These are phyloP conservation scores for Pachliopta kotzebuea DNA, from an alignment of 2,888 invertebrate genomes.

Conservation along the genomic window DNA sequence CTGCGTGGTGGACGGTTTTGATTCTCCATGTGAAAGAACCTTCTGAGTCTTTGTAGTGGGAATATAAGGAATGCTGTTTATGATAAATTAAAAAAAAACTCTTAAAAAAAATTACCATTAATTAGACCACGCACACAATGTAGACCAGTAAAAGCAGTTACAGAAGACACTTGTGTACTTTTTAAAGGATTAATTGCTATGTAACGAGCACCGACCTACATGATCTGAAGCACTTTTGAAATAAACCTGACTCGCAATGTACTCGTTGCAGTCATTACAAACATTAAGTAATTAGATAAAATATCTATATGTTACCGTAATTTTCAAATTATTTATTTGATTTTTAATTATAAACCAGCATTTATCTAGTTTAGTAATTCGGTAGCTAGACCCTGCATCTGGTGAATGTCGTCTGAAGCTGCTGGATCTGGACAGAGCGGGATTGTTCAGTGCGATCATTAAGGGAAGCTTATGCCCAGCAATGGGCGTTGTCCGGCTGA, in stretches of 20 bases:
- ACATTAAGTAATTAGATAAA: background rate
- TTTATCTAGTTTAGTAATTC: no score
- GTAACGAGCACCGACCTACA: slow-evolving; percentile 27
- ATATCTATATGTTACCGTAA: background rate
- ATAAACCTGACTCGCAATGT: slow-evolving; percentile 17
- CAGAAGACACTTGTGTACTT: slow-evolving; percentile 15
- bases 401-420: no score
- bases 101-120: background rate
- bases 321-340: background rate
- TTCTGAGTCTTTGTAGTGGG: background rate
- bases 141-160: slow-evolving; percentile 9
- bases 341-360: background rate
- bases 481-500: no score
- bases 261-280: slow-evolving; percentile 1
- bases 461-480: no score
- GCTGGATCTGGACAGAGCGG: no score
- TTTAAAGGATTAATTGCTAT: slow-evolving; percentile 29
- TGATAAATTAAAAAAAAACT: background rate
- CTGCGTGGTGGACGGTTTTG: no score
- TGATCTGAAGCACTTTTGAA: slow-evolving; percentile 26
- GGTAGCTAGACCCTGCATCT: no score
- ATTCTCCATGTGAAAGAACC: no score
- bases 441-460: no score
- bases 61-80: background rate
- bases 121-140: background rate